A percentile compares a stretch with the other conserved stretches of the same genome.
These are phyloP conservation scores for Nemotelus pantherinus DNA, from an alignment of 2,888 invertebrate genomes.

Conservation along the genomic window DNA sequence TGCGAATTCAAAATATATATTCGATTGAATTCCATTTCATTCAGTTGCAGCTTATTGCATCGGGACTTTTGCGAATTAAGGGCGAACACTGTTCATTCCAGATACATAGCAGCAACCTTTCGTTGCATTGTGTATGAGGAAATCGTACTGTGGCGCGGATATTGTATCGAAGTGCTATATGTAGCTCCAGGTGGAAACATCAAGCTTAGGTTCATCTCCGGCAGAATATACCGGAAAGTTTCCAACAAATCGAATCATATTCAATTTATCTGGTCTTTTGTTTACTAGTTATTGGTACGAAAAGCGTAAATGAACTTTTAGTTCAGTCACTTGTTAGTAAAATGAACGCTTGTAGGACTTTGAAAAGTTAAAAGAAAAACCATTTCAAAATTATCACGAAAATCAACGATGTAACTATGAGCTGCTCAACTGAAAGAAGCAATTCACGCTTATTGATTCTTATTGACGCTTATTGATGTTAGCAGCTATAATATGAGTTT, in stretches of 20 bases:
- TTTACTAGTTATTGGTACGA: neutral
- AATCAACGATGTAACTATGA: neutral
- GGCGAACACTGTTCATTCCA: neutral
- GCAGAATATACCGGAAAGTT: conserved; percentile 3
- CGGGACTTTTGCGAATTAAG: neutral
- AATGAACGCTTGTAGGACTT: neutral
- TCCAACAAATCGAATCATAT: neutral
- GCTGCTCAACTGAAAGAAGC: too few relatives aligned
- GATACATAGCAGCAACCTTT: neutral
- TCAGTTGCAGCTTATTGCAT: conserved; percentile 1
- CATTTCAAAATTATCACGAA: neutral
- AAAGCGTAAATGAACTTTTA: too few relatives aligned
- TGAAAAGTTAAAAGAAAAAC: neutral
- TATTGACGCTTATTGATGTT: too few relatives aligned
- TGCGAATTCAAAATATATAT: neutral
- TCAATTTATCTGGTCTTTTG: conserved; percentile 9
- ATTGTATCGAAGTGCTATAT: neutral
- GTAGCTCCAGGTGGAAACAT: neutral
- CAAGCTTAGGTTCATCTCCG: neutral
- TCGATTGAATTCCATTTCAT: neutral
- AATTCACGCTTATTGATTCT: too few relatives aligned
- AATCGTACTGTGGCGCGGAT: neutral
- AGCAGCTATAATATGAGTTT: too few relatives aligned
- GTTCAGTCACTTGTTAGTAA: too few relatives aligned
- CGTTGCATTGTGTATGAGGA: neutral